phyloP scores from a whole-genome alignment of 2,113 vertebrate species.

The Polypterus bichir region DNA sequence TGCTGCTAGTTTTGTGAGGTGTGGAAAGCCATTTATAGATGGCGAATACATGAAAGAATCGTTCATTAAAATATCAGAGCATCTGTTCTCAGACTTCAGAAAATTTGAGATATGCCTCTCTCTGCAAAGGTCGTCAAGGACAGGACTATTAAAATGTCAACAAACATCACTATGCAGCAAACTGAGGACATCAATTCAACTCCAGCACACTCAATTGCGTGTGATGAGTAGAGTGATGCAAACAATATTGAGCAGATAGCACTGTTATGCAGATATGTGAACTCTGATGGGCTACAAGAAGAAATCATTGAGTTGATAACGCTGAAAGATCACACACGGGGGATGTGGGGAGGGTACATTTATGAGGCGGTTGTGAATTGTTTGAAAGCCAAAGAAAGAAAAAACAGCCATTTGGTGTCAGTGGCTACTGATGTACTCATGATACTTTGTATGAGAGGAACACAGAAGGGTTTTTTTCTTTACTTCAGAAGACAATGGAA shows the following conservation, averaged over 20 bases:
- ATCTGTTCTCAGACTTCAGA: constrained; percentile 23
- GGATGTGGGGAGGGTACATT: constrained; percentile 15
- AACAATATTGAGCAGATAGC: constrained; percentile 20
- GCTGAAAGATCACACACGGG: constrained; percentile 10
- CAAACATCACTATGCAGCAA: constrained; percentile 21
- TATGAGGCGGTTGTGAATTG: constrained; percentile 19
- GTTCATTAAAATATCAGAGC: constrained; percentile 11
- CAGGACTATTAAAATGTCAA: constrained; percentile 26
- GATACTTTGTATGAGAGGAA: constrained; percentile 24
- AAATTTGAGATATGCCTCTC: constrained; percentile 24
- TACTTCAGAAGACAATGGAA: constrained; percentile 18
- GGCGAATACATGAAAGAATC: constrained; percentile 4
- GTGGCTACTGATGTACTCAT: constrained; percentile 23
- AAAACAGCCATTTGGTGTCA: constrained; percentile 19
- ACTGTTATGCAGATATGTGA: constrained; percentile 14
- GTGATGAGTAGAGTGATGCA: constrained; percentile 15
- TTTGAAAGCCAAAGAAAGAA: constrained; percentile 18
- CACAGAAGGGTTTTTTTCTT: constrained; percentile 24
- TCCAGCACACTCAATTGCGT: constrained; percentile 12
- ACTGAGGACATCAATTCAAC: constrained; percentile 20
- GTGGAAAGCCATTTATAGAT: constrained; percentile 2
- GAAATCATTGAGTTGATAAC: constrained; percentile 9
- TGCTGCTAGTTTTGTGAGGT: constrained; percentile 9
- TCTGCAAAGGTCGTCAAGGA: constrained; percentile 28
- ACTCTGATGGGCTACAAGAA: constrained; percentile 16